Percentiles rank a stretch among this genome's conserved stretches.
Evolutionary conservation across 2,797 vertebrate species (phyloP).

Genomic region (Graptemys geographica): DNA sequence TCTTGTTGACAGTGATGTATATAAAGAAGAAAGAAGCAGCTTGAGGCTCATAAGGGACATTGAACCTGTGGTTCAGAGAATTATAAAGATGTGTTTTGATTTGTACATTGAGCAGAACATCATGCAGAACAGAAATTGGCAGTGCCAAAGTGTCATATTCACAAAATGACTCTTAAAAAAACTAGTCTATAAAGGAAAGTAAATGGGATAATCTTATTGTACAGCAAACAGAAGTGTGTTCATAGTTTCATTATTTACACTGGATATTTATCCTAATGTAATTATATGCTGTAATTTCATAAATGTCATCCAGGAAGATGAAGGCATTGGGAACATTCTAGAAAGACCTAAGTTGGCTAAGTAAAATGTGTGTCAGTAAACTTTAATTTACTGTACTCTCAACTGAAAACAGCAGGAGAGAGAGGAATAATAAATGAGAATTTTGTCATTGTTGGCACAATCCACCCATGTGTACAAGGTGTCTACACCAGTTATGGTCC

Average conservation of each 20-base stretch:
- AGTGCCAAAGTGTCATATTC: conserved; percentile 62
- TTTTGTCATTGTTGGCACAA: neutral
- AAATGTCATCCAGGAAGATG: neutral
- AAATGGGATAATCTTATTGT: neutral
- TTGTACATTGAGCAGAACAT: conserved; percentile 51
- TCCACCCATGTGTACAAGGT: neutral
- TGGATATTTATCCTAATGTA: neutral
- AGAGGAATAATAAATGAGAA: neutral
- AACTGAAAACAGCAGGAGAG: neutral
- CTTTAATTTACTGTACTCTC: neutral
- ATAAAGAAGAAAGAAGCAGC: conserved; percentile 20
- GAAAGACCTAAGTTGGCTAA: neutral
- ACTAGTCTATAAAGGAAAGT: conserved; percentile 31
- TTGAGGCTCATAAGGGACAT: conserved; percentile 16
- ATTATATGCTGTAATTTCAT: conserved; percentile 6
- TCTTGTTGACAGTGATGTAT: conserved; percentile 40
- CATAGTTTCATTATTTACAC: neutral
- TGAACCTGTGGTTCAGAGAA: conserved; percentile 37
- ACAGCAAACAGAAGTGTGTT: neutral
- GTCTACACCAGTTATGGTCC: neutral
- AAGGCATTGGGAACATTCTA: neutral
- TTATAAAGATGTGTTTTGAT: conserved; percentile 53
- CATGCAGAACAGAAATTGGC: conserved; percentile 34
- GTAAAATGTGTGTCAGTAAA: neutral
- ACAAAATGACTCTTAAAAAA: conserved; percentile 39